Evolutionary conservation across 1,140 invertebrate genomes (phyloP), one percentile per base, ranked within the genome.

Genomic region (Lepidotrigona ventralis): DNA sequence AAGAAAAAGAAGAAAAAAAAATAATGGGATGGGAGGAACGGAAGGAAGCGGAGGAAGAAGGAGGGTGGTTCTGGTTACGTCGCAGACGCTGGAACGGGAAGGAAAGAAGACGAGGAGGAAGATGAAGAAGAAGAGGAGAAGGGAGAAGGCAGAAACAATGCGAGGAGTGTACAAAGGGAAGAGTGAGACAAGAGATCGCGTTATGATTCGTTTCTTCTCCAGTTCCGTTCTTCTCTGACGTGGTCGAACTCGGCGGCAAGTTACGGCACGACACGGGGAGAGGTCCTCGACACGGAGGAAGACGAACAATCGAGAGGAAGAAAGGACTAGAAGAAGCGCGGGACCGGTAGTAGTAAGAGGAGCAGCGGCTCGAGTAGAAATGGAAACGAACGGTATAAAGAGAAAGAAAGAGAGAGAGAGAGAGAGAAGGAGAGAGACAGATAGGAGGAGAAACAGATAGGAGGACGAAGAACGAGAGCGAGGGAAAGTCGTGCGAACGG

Each of bases 301-400:
- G 77, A 73, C 60, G 83, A 85, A 73, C 60, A 72, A 82, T 78
- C 86, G 71, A 72, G 85, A 88, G 85, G 86, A 85, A 83, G 88
- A 88, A 83, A 76, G 79, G 5, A 54, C 9, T 9, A 17, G 69
- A 53, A 78, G 70, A 76, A 21, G 39, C 82, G 68, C 74, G 70
- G 19, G 17, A 39, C 58, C 15, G 33, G 17, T 73, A 33, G 17
- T 56, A 56, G 51, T 54, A 54, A 73, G 33, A 69, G 21, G 68
- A 69, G 23, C 15, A 69, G 0, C 68, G 23, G 68, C 33, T 33
- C 56, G 33, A 23, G 21, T 23, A 51, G 58, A 23, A 26, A 64
- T 39, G 26, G 19, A 21, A 29, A 46, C 23, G 58, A 21, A 64
- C n/a, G 15, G 12, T 69, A 69, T 19, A 17, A 19, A 17, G 26